Conservation (phyloP, 2,113 vertebrate species). For the Pomatorhinus ruficollis region DNA sequence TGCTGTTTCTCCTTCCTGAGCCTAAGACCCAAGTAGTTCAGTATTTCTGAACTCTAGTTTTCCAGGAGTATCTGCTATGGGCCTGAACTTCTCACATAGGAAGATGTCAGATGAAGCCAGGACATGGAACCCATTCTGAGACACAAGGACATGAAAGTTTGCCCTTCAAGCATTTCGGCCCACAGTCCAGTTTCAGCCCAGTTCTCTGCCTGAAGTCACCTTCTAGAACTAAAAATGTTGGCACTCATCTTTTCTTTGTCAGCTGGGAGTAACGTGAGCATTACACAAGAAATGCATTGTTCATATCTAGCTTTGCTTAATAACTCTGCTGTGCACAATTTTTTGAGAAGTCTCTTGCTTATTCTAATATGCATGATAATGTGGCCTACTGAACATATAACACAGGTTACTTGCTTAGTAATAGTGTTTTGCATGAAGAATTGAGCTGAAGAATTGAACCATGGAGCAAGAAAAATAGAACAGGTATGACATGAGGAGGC, state of each 20-base stretch:
- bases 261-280: neutral
- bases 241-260: neutral
- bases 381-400: neutral
- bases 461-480: neutral
- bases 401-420: neutral
- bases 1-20: neutral
- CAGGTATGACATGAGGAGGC: neutral
- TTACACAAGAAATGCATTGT: neutral
- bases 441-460: neutral
- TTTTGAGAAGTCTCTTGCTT: neutral
- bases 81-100: neutral
- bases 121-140: neutral
- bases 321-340: neutral
- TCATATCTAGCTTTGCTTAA: neutral
- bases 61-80: neutral
- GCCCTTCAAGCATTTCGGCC: neutral
- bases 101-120: neutral
- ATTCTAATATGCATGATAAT: neutral
- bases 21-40: neutral
- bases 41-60: neutral
- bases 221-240: neutral
- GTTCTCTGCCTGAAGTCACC: neutral
- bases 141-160: neutral
- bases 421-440: neutral
- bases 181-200: neutral